Evolutionary conservation across 64 coral and sea anemone genomes (phyloP).

Genomic region (Stichodactyla helianthus): DNA sequence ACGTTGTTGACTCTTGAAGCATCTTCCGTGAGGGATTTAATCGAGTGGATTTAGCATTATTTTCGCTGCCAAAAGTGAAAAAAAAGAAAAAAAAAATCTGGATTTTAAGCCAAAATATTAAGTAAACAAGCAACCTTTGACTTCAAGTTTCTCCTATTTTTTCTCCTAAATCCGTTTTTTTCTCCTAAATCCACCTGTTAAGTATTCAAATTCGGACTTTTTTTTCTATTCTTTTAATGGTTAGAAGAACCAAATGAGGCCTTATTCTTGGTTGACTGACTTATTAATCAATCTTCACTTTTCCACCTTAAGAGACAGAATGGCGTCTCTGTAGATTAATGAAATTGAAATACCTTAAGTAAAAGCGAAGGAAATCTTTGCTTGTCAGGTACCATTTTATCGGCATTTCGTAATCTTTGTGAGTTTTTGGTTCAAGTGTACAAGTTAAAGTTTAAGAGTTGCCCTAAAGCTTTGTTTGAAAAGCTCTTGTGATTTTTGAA

Average conservation of each 20-base stretch:
- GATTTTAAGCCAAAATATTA: not conserved
- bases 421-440: not conserved
- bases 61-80: not conserved
- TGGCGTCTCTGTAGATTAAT: not conserved
- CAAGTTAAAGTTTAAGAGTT: conserved; percentile 3
- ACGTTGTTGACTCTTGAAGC: not conserved
- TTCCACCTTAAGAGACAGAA: not conserved
- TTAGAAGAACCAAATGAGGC: not conserved
- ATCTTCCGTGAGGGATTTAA: not conserved
- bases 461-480: not conserved
- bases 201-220: no score
- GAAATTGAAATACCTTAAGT: not conserved
- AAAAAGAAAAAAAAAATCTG: not conserved
- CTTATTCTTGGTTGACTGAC: not conserved
- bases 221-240: no score
- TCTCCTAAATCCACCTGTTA: not conserved
- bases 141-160: not conserved
- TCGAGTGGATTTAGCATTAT: not conserved
- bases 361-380: not conserved
- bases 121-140: not conserved
- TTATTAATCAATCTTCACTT: not conserved
- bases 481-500: not conserved
- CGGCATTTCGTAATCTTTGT: not conserved
- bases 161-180: not conserved
- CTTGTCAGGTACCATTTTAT: not conserved